Evolutionary conservation across 1,140 invertebrate species (phyloP).

Genomic region (silkworm (Bombyx mori)): ASM3026992v2 NC_085118.1:9465001-9465500

Average conservation of each 20-base stretch:
- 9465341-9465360: conserved; percentile 15
- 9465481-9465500: too few species aligned
- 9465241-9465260: conserved; percentile 24
- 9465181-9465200: conserved; percentile 37
- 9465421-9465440: too few species aligned
- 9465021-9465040: background rate
- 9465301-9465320: conserved; percentile 13
- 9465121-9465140: conserved; percentile 11
- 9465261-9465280: conserved; percentile 5
- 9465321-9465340: conserved; percentile 18
- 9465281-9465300: conserved; percentile 19
- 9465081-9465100: conserved; percentile 27
- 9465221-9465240: conserved; percentile 29
- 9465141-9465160: conserved; percentile 47
- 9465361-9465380: too few species aligned
- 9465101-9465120: conserved; percentile 56
- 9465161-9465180: conserved; percentile 47
- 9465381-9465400: too few species aligned
- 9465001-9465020: background rate
- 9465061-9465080: conserved; percentile 27
- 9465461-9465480: too few species aligned
- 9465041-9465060: conserved; percentile 16
- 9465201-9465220: conserved; percentile 38
- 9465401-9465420: too few species aligned
- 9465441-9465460: too few species aligned